Evolutionary conservation across 2,888 invertebrate genomes (phyloP).

Genomic region (Mimachlamys varia): DNA sequence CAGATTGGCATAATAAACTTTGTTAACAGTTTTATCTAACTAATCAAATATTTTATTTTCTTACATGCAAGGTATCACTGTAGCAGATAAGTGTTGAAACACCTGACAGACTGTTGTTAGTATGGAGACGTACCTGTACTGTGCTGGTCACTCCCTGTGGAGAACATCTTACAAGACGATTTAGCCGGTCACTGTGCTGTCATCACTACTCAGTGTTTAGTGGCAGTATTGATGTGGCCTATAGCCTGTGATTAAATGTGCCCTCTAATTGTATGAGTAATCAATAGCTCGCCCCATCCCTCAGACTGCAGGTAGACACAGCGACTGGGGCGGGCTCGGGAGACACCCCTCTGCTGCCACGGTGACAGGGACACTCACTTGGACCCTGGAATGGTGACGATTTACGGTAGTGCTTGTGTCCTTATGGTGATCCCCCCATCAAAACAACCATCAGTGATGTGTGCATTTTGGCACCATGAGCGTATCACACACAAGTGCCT

Average conservation of each 20-base stretch:
- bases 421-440: not conserved
- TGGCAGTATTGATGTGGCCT: constrained; percentile 5
- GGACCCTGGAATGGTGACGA: not conserved
- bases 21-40: not conserved
- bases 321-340: not conserved
- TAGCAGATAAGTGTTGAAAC: not conserved
- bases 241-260: constrained; percentile 29
- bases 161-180: not conserved
- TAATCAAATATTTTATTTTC: not conserved
- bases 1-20: not conserved
- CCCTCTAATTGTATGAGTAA: constrained; percentile 25
- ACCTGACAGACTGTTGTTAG: not conserved
- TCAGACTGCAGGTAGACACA: not conserved
- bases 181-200: not conserved
- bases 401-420: not conserved
- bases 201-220: not conserved
- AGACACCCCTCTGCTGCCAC: not conserved
- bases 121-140: not conserved
- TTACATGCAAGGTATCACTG: not conserved
- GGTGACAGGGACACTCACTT: not conserved
- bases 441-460: not conserved
- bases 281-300: not conserved
- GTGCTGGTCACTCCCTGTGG: not conserved
- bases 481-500: not conserved
- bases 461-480: not conserved